A percentile compares a stretch with the other conserved stretches of the same genome.
phyloP scores from a whole-genome alignment of 2,797 vertebrate species.

The Muscicapa striata region DNA sequence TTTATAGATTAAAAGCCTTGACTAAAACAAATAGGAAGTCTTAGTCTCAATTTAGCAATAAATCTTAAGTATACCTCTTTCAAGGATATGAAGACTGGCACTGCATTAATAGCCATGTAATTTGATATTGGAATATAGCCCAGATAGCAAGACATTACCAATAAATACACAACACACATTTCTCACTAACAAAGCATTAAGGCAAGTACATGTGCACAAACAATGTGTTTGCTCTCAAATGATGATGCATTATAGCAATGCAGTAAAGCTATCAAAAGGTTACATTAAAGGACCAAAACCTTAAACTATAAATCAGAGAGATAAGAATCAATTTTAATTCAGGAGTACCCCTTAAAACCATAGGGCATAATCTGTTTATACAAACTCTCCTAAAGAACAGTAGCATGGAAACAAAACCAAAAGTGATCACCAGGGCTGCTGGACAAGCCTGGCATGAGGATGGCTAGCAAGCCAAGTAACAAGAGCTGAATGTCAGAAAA shows the following conservation, averaged over 20 bases:
- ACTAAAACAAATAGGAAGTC: constrained; percentile 17
- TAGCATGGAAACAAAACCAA: not conserved
- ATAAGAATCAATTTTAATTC: not conserved
- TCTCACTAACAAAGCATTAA: not conserved
- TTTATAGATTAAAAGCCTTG: constrained; percentile 47
- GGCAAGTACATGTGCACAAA: not conserved
- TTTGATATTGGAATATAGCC: not conserved
- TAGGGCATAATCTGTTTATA: not conserved
- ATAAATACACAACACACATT: not conserved
- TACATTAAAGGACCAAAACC: not conserved
- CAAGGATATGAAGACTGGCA: not conserved
- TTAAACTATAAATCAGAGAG: not conserved
- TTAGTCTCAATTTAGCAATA: constrained; percentile 1
- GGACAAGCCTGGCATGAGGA: not conserved
- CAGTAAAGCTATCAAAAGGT: not conserved
- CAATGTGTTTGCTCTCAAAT: not conserved
- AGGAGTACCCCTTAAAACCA: not conserved
- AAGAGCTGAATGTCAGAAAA: not conserved
- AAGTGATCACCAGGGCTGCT: not conserved
- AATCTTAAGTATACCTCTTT: not conserved
- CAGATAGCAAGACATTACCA: not conserved
- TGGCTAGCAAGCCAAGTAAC: not conserved
- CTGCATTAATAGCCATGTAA: constrained; percentile 10
- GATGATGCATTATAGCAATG: not conserved
- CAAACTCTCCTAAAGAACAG: not conserved